Evolutionary conservation across 2,888 invertebrate species (phyloP).

Genomic region (Tenthredo amoena): DNA sequence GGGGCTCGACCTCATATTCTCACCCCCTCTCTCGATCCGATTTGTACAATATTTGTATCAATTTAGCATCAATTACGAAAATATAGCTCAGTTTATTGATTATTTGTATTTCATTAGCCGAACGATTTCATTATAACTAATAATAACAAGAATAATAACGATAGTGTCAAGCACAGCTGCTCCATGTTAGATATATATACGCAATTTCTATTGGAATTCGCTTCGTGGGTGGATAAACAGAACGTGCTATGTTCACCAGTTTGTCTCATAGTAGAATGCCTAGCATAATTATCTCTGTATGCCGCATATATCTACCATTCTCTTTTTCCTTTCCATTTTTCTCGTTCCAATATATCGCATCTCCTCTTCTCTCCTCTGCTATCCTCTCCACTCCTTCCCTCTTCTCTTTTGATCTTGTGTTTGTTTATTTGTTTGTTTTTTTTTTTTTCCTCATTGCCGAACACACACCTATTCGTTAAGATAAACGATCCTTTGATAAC

Average conservation of each 20-base stretch:
- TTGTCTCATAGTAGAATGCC: not conserved
- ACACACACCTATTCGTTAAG: no score
- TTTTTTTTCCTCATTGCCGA: not conserved
- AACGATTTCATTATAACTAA: not conserved
- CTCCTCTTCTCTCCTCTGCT: not conserved
- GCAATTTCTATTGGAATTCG: not conserved
- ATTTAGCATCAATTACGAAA: not conserved
- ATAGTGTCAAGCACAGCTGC: not conserved
- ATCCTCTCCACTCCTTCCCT: not conserved
- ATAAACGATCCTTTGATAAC: no score
- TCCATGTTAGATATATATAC: not conserved
- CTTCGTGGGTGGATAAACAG: conserved; percentile 20
- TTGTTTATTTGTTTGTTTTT: no score
- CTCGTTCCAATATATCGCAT: not conserved
- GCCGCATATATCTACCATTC: not conserved
- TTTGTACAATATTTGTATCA: not conserved
- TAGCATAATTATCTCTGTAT: not conserved
- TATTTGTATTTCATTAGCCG: not conserved
- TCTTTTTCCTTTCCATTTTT: conserved; percentile 23
- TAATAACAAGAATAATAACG: not conserved
- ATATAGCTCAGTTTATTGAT: not conserved
- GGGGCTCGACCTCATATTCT: conserved; percentile 1
- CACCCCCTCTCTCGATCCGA: not conserved
- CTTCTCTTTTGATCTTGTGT: not conserved
- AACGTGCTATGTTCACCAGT: not conserved